Evolutionary conservation across 2,888 invertebrate species (phyloP).

Genomic region (Ypsolopha scabrella): DNA sequence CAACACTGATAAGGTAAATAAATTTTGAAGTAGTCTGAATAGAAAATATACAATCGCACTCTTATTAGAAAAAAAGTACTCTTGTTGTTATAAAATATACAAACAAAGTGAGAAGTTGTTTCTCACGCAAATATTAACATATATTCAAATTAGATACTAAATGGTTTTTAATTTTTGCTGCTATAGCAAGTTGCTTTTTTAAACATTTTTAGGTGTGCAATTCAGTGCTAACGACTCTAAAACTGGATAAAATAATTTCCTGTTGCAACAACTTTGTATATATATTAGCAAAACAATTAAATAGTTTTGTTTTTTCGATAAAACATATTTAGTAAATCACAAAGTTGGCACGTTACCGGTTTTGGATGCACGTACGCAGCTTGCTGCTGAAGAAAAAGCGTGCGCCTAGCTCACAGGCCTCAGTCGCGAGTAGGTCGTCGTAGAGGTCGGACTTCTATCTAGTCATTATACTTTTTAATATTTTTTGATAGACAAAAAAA

Average conservation of each 20-base stretch:
- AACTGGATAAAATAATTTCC: not conserved
- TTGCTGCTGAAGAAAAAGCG: constrained; percentile 59
- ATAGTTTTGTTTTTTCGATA: not conserved
- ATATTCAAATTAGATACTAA: no score
- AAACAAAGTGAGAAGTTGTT: no score
- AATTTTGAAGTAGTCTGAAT: no score
- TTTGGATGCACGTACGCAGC: constrained; percentile 41
- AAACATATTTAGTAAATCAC: constrained; percentile 24
- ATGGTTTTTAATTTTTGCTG: no score
- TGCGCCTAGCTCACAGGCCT: constrained; percentile 43
- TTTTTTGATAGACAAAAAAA: constrained; percentile 40
- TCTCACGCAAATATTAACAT: no score
- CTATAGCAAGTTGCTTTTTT: not conserved
- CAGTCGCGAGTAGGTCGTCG: constrained; percentile 61
- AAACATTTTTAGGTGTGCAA: not conserved
- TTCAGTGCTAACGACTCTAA: not conserved
- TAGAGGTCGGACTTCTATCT: constrained; percentile 58
- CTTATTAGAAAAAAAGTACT: no score
- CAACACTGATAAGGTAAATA: no score
- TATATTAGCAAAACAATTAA: not conserved
- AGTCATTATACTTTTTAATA: constrained; percentile 47
- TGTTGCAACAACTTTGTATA: not conserved
- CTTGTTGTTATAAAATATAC: no score
- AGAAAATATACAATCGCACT: no score
- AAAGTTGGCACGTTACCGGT: constrained; percentile 49